Base-by-base conservation (phyloP, 2,888 invertebrate genomes). In the Meganola albula region DNA sequence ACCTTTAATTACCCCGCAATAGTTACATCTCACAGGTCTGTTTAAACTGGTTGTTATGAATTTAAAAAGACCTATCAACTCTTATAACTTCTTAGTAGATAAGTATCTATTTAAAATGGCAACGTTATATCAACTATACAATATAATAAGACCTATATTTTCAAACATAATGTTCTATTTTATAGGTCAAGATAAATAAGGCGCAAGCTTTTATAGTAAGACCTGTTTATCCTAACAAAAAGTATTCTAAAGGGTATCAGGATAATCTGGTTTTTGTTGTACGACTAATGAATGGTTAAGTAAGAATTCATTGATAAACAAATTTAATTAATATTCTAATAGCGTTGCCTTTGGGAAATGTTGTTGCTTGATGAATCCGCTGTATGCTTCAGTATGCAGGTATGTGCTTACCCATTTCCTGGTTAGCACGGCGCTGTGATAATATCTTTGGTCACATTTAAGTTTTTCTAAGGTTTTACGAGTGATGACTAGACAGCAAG, bases 311-410 rank as follows among this genome's bases (percentile, higher is more conserved):
- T 48, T 53, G 43, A 44, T 51, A 42, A 50, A 35, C 42, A 11
- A 32, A 30, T 27, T 43, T 50, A 46, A 59, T 59, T 65, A 58
- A 54, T 63, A 66, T 62, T 52, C 59, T 34, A 49, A 20, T 42
- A 41, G 30, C 32, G 29, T 28, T 29, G 31, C 46, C 32, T 58
- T 63, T 63, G 60, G 62, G 62, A 59, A 66, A 67, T 61, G 58
- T 56, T 31, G 41, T 36, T 37, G 45, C 46, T 47, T 54, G 50
- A 56, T 56, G 61, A 52, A 54, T 60, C 48, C 44, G 35, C 34
- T 48, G 49, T 53, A 64, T 56, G 48, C 41, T 24, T 31, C 37
- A 42, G 34, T 40, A 62, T 53, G 46, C 31, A 27, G 29, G 31
- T 7, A 27, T 34, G 32, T 38, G 22, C 27, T 31, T 10, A 14